Base-by-base conservation (phyloP, 2,888 invertebrate species). In the Caenorhabditis drosophilae region DNA sequence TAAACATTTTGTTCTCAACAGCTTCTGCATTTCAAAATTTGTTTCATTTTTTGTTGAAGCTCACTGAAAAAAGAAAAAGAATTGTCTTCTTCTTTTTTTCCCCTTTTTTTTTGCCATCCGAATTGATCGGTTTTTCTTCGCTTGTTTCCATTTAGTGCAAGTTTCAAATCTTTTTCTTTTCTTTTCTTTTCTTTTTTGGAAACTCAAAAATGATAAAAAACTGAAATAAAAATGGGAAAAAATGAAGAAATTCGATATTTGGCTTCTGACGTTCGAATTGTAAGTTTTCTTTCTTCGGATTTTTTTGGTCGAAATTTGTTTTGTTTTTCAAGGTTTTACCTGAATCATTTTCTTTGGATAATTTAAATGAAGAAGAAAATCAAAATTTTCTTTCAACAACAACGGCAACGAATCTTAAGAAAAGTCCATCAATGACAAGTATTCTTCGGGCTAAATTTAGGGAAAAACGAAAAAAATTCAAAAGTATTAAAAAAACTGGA, bases 401-500 rank as follows among this genome's bases (percentile, higher is more conserved):
- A n/a, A n/a, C n/a, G n/a, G n/a, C n/a, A n/a, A n/a, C 40, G 20
- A 26, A 25, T 23, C 2, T 63, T 31, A 58, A 59, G 25, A 64
- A 64, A 41, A 48, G 42, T 40, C 26, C 9, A 4, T 64, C 64
- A 3, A 54, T 59, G 40, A 41, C 64, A 16, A 54, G 58, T 26
- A n/a, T 63, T 1, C 34, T 27, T n/a, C n/a, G 38, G 44, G 41
- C 26, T 47, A 58, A 40, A 46, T 63, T 23, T 12, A n/a, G 47
- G 16, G 41, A 57, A 20, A 58, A 53, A 53, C 31, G 63, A 1
- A 56, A 59, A 36, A 58, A 59, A 59, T 64, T 42, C 4, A 51
- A 54, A 35, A 59, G 58, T 20, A 23, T 45, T 57, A 9, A 12
- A 18, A 18, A 11, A 25, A 12, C 40, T 44, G 11, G 4, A 36